Percentiles rank a stretch among this genome's conserved stretches.
Conservation (phyloP, 2,113 vertebrate species). For the Pycnonotus jocosus region DNA sequence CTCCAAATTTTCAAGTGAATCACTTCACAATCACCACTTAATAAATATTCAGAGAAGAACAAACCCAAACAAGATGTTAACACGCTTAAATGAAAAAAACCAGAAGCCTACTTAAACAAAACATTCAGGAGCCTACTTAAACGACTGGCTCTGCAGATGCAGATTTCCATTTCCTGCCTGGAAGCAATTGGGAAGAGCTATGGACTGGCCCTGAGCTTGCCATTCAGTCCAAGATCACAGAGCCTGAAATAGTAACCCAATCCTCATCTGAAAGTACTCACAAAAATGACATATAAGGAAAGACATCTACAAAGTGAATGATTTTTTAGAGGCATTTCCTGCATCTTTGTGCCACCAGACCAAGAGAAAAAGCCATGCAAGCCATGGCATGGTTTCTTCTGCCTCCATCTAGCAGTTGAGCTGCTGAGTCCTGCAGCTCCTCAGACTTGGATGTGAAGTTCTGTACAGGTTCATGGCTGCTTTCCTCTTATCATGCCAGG, state of each 20-base stretch:
- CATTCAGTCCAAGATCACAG: neutral
- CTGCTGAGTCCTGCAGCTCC: neutral
- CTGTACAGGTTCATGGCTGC: neutral
- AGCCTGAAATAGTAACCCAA: neutral
- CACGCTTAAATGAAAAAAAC: neutral
- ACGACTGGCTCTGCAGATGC: neutral
- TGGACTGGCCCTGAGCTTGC: neutral
- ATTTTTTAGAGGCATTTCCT: neutral
- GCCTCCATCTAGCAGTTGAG: accelerated
- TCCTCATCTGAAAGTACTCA: neutral
- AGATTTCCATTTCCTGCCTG: neutral
- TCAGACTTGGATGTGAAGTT: neutral
- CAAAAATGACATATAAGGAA: neutral
- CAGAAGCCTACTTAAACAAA: neutral
- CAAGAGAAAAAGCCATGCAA: neutral
- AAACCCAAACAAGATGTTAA: neutral
- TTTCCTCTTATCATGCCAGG: neutral
- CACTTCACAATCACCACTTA: neutral
- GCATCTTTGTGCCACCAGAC: neutral
- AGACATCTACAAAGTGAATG: neutral
- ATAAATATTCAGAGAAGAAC: neutral
- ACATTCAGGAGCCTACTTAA: neutral
- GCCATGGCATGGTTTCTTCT: neutral
- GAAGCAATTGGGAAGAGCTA: neutral
- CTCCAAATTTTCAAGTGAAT: neutral